Base-by-base conservation (phyloP, 2,113 vertebrate species). In the Loxodonta africana region DNA sequence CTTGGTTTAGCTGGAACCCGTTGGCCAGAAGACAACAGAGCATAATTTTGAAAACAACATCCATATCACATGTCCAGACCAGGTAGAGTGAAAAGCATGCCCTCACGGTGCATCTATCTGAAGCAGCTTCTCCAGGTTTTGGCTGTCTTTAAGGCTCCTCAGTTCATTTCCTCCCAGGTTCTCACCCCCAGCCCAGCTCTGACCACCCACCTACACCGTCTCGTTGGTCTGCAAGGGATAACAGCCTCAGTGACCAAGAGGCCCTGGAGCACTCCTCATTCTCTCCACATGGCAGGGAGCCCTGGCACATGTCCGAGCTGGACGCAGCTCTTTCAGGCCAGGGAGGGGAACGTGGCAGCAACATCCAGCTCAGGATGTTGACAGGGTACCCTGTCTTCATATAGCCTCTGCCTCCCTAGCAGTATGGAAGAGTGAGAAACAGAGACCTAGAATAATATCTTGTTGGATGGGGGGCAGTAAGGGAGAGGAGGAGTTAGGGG, bases 1-100 rank as follows among this genome's bases (percentile, higher is more conserved):
- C 95, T 95, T 71, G 77, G 4, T 92, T 33, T 94, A 99, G 99
- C 67, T 99, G 97, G 98, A 99, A 93, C 98, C 98, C 1, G 3
- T 99, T 30, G 98, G 98, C 41, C 0, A 96, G 80, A 99, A 99
- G 97, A 97, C 94, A 30, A 73, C 73, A 5, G 5, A 7, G 33
- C 88, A 98, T 28, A 0, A 1, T 2, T 48, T 99, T 0, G 97
- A 98, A 90, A 11, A 3, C 0, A 3, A 82, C 20, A 89, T 98
- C 81, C 17, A 57, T 51, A 73, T 99, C 83, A 37, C 28, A 2
- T 99, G 99, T 94, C 99, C 99, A 0, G 96, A 44, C 62, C 33
- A 97, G 97, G 99, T 99, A 98, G n/a, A 17, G 83, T 90, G 37
- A 8, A 44, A 71, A 11, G 8, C 17, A 0, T 7, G 8, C 69